Evolutionary conservation across 2,113 vertebrate genomes (phyloP), one percentile per base, ranked within the genome.

Genomic region (Lampris megalopsis): DNA sequence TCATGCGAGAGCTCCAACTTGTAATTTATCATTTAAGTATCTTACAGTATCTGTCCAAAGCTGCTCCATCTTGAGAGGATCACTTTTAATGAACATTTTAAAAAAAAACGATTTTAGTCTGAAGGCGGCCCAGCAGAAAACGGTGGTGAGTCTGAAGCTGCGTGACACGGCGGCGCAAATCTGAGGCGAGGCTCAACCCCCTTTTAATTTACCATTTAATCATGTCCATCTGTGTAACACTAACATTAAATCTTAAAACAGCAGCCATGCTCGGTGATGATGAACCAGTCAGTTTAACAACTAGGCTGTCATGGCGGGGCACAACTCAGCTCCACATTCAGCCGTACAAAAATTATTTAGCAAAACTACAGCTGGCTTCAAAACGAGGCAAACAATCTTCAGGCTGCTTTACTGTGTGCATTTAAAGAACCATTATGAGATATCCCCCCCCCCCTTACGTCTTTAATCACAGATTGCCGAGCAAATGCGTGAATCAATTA

Each of bases 211-310:
- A 4, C 50, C 50, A 5, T 45, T 63, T 35, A 40, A 48, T 11
- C 45, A n/a, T 10, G 24, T 76, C 41, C 53, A 61, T 47, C 47
- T 45, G 35, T 69, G 70, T 57, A 73, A 74, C 8, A 24, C 47
- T 75, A 52, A 57, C 65, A 35, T 47, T 42, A 73, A 10, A 66
- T 74, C 41, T 56, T 24, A 24, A 24, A 24, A 24, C 24, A 24
- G 24, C 24, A 24, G 24, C 24, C 24, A 24, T 24, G 24, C 24
- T 24, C 24, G 24, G 24, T 24, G 24, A 24, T 24, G 24, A 24
- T 24, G 24, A 24, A 24, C 43, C n/a, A 7, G 45, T 1, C n/a
- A 45, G 71, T 41, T 37, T 1, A 3, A 38, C 40, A 7, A 41
- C 57, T 0, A 45, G 7, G 38, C 70, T 58, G 24, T 49, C 35